Evolutionary conservation across 2,113 vertebrate genomes (phyloP).

Genomic region (Neomonachus schauinslandi): DNA sequence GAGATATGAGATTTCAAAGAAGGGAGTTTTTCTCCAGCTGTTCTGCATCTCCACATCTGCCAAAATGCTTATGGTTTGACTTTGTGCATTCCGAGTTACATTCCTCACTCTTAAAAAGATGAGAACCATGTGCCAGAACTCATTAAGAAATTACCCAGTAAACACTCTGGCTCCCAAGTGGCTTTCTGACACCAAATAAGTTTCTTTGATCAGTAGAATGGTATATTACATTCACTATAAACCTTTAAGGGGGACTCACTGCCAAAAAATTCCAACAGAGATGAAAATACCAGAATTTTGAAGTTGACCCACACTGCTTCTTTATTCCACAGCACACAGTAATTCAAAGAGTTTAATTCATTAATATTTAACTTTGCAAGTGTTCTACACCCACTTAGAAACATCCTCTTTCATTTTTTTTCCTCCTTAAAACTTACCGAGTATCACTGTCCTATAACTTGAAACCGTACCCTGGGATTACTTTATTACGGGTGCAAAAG

Average conservation of each 20-base stretch:
- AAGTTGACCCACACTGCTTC: conserved; percentile 48
- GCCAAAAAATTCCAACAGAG: conserved; percentile 50
- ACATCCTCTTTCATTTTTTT: conserved; percentile 5
- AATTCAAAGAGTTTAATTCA: conserved; percentile 52
- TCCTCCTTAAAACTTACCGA: neutral
- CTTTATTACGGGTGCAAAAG: neutral
- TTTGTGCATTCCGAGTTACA: neutral
- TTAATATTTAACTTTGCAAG: conserved; percentile 45
- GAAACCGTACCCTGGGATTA: neutral
- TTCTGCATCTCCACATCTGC: conserved; percentile 5
- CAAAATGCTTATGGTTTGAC: conserved; percentile 32
- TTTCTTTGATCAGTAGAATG: conserved; percentile 60
- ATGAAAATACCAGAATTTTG: conserved; percentile 23
- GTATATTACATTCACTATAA: neutral
- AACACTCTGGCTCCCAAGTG: neutral
- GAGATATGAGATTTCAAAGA: conserved; percentile 44
- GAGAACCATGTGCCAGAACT: neutral
- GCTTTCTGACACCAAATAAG: neutral
- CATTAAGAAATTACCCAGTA: neutral
- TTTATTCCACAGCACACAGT: neutral
- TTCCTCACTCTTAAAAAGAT: neutral
- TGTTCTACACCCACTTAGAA: conserved; percentile 19
- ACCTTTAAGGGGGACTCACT: neutral
- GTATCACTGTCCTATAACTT: neutral
- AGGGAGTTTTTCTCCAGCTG: conserved; percentile 39